These are phyloP conservation scores for Pristiophorus japonicus DNA, from an alignment of 2,113 vertebrate species.

Conservation along the genomic window DNA sequence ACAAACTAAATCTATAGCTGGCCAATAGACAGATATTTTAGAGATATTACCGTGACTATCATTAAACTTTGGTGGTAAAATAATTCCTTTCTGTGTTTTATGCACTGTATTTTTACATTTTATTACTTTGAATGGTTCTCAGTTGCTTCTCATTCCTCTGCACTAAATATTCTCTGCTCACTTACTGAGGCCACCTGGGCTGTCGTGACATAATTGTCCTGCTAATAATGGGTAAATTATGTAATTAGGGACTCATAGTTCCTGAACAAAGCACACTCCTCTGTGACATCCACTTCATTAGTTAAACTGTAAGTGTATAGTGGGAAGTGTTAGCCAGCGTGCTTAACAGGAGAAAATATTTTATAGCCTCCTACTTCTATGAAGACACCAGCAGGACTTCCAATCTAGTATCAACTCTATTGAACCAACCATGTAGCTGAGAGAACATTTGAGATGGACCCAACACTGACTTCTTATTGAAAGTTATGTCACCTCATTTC, in stretches of 20 bases:
- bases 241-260: slow-evolving; percentile 2
- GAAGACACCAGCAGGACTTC: neutral
- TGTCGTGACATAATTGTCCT: neutral
- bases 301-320: neutral
- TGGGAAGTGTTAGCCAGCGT: neutral
- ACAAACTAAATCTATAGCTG: neutral
- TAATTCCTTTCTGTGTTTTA: neutral
- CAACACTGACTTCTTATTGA: neutral
- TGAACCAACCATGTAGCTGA: neutral
- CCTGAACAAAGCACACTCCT: neutral
- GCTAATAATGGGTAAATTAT: slow-evolving; percentile 29
- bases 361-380: neutral
- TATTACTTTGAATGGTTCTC: neutral
- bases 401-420: neutral
- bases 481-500: neutral
- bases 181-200: neutral
- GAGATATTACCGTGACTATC: neutral
- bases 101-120: neutral
- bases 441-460: neutral
- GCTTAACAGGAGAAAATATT: neutral
- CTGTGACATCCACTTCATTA: slow-evolving; percentile 22
- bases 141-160: neutral
- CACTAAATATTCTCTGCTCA: neutral
- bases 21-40: neutral
- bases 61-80: neutral